These are phyloP conservation scores for Eptatretus atami DNA, from an alignment of 2,797 vertebrate genomes.

Conservation along the genomic window DNA sequence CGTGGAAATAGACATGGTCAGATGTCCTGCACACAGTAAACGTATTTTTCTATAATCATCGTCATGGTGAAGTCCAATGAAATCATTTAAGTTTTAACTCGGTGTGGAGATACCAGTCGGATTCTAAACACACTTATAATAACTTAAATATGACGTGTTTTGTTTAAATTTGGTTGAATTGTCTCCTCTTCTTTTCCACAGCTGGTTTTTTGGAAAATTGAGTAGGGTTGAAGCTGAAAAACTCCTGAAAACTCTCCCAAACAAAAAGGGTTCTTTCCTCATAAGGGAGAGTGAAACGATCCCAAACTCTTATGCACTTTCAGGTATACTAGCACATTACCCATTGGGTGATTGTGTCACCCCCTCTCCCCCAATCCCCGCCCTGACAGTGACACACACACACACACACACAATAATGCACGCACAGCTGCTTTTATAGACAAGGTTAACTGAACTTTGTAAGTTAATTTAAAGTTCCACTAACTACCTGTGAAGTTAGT, in stretches of 20 bases:
- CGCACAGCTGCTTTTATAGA: too few relatives aligned
- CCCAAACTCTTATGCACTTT: slow-evolving; percentile 38
- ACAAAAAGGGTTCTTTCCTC: slow-evolving; percentile 36
- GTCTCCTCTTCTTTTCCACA: slow-evolving; percentile 13
- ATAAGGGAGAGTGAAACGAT: slow-evolving; percentile 57
- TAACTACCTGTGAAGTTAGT: too few relatives aligned
- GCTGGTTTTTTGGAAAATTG: slow-evolving; percentile 63
- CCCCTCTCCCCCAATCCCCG: slow-evolving; percentile 8
- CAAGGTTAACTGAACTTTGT: too few relatives aligned
- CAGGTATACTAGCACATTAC: slow-evolving; percentile 22
- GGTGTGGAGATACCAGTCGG: too few relatives aligned
- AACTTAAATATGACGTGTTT: slow-evolving; percentile 4
- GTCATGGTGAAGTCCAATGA: too few relatives aligned
- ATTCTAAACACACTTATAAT: too few relatives aligned
- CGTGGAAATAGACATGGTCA: too few relatives aligned
- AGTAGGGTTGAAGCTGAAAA: slow-evolving; percentile 56
- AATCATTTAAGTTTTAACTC: too few relatives aligned
- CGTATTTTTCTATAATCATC: too few relatives aligned
- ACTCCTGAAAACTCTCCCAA: slow-evolving; percentile 24
- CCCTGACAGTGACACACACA: slow-evolving; percentile 12
- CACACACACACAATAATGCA: slow-evolving; percentile 5
- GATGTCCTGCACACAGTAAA: too few relatives aligned
- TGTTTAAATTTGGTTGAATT: slow-evolving; percentile 7
- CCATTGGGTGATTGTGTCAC: too few relatives aligned
- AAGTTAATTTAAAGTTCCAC: too few relatives aligned